Percentiles rank a stretch among this genome's conserved stretches.
Evolutionary conservation across 2,888 invertebrate species (phyloP).

Genomic region (Syritta pipiens): DNA sequence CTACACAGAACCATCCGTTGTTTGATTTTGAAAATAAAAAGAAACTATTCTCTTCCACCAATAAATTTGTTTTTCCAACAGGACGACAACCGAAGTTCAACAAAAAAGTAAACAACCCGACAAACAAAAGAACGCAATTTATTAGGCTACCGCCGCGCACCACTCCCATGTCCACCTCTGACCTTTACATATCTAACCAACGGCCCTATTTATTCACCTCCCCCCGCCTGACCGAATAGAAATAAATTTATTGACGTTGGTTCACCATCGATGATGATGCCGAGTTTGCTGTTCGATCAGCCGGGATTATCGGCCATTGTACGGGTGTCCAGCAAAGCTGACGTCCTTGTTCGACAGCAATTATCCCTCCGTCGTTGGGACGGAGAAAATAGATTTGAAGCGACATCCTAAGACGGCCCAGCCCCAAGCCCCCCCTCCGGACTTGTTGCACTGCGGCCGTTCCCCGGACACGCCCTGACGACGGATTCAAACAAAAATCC

Average conservation of each 20-base stretch:
- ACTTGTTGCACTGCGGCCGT: slow-evolving; percentile 16
- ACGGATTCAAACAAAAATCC: background rate
- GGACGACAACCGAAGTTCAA: slow-evolving; percentile 17
- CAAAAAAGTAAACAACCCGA: background rate
- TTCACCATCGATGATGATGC: slow-evolving; percentile 4
- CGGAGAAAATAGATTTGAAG: background rate
- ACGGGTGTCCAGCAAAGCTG: slow-evolving; percentile 4
- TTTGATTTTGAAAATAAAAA: no score
- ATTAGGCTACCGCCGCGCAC: slow-evolving; percentile 10
- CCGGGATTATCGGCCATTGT: slow-evolving; percentile 18
- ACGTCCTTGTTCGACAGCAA: slow-evolving; percentile 2
- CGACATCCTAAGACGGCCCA: no score
- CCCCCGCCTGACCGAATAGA: slow-evolving; percentile 14
- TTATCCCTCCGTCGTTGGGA: slow-evolving; percentile 2
- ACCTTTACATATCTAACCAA: slow-evolving; percentile 35
- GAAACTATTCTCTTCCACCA: background rate
- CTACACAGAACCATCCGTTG: no score
- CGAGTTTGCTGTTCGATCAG: background rate
- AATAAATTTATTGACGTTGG: slow-evolving; percentile 47
- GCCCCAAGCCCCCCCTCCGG: no score
- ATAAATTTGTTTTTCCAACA: slow-evolving; percentile 1
- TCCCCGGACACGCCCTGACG: background rate
- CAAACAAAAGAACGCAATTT: slow-evolving; percentile 21
- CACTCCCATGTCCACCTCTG: slow-evolving; percentile 12
- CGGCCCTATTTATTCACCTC: slow-evolving; percentile 39